Base-by-base conservation (phyloP, 2,888 invertebrate genomes). In the Nomada ferruginata region DNA sequence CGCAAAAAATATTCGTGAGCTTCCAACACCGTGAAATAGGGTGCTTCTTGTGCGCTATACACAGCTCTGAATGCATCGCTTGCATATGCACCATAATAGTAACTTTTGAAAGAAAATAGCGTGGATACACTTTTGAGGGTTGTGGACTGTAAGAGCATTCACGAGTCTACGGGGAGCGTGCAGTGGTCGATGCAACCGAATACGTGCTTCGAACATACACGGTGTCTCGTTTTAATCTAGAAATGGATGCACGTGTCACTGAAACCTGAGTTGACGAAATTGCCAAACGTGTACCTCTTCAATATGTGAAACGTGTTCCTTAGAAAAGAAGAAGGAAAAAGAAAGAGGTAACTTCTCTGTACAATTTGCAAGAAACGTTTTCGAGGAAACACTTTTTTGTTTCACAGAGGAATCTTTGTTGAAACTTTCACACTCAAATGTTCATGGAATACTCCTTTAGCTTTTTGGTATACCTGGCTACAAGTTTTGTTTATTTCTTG, bases 41-140 rank as follows among this genome's bases (percentile, higher is more conserved):
- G 55, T 70, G 29, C 55, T 52, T 74, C 68, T 61, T 52, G 70
- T 50, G 71, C 57, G 26, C 20, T 74, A 29, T 29, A 55, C 36
- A 15, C 60, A 52, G 29, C 64, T 76, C 52, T 86, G 79, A 84
- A 78, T 76, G 66, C 64, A 53, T 47, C 65, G 69, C 78, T 79
- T 74, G 75, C 83, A 79, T 80, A 65, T 66, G 76, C 60, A 59
- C 66, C 74, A 68, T 81, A 83, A 84, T 68, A 61, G 78, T 57
- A 69, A 75, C 68, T 69, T 52, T 63, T 75, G 53, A 77, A 68
- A 76, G 72, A 83, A 76, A 69, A 77, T 65, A 60, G 60, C 60
- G 65, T 60, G 65, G 64, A 73, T 65, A 29, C 52, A 47, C 65
- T 77, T 77, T 73, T 74, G 57, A 65, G 52, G 60, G 74, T 50